phyloP scores from a whole-genome alignment of 2,113 vertebrate species.

The Glaucomys volans region DNA sequence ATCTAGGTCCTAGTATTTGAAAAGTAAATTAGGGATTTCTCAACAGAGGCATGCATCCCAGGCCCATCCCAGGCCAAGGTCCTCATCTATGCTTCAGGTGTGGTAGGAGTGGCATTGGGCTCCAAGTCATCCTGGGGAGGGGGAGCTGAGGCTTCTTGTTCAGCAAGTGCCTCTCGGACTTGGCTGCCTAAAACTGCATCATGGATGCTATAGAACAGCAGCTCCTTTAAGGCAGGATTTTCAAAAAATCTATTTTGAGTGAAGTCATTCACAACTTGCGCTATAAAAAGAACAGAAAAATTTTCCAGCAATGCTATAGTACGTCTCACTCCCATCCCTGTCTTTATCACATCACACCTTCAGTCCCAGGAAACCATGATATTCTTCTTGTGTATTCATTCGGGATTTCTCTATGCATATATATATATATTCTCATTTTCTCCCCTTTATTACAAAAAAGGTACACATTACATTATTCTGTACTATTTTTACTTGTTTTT shows the following conservation, averaged over 20 bases:
- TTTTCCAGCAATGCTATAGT: not conserved
- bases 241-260: constrained; percentile 92
- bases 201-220: constrained; percentile 93
- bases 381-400: not conserved
- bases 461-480: not conserved
- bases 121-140: constrained; percentile 74
- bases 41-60: not conserved
- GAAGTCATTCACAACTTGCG: constrained; percentile 90
- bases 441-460: not conserved
- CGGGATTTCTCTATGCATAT: not conserved
- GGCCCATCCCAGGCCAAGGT: not conserved
- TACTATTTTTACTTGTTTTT: not conserved
- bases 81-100: constrained; percentile 6
- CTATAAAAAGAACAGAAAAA: constrained; percentile 84
- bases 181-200: constrained; percentile 93
- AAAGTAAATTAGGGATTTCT: not conserved
- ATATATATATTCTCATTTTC: not conserved
- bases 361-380: not conserved
- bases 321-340: not conserved
- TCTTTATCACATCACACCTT: not conserved
- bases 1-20: not conserved
- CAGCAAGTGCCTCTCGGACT: constrained; percentile 63
- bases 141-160: constrained; percentile 31
- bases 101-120: constrained; percentile 74
- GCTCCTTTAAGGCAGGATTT: constrained; percentile 82